Base-by-base conservation (phyloP, 2,113 vertebrate species). In the Pangasianodon hypophthalmus region DNA sequence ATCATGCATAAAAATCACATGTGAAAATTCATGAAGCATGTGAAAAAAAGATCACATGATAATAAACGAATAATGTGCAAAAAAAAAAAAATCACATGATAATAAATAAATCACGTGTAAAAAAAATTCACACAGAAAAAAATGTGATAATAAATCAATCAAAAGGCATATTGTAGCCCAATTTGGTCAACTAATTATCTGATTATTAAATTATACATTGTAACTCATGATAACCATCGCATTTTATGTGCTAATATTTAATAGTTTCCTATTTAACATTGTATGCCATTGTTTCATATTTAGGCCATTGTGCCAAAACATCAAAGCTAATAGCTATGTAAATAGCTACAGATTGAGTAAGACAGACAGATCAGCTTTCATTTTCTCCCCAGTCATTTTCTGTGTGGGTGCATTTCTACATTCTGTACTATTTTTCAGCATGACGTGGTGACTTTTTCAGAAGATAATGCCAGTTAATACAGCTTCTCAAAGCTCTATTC, bases 391-490 rank as follows among this genome's bases (percentile, higher is more conserved):
- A 41, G 13, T 50, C 11, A 58, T 83, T 58, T 58, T 58, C 32
- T 83, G 9, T 6, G 54, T 37, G 54, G 54, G 18, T 84, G 32
- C 44, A 41, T 26, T 37, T 60, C 54, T 41, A 24, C 56, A 6
- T 84, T 26, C 56, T 84, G 32, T 44, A 41, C 54, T 54, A 16
- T 32, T 58, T 83, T 58, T 41, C 81, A 82, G 79, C 46, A 80
- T 2, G 5, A 80, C 24, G 77, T 6, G 5, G 46, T 52, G 77
- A 50, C 46, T 79, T 24, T 60, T 84, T 60, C 32, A 60, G 54
- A 84, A 60, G 82, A 84, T 84, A 84, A 84, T 84, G 82, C 32
- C 19, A 13, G 9, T 60, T 84, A 84, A 84, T 84, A 41, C 54
- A 41, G 14, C 56, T 21, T 60, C 82, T 60, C 56, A 58, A 58